Conservation (phyloP, 2,797 vertebrate species). For the Molossus alvarezi region DNA sequence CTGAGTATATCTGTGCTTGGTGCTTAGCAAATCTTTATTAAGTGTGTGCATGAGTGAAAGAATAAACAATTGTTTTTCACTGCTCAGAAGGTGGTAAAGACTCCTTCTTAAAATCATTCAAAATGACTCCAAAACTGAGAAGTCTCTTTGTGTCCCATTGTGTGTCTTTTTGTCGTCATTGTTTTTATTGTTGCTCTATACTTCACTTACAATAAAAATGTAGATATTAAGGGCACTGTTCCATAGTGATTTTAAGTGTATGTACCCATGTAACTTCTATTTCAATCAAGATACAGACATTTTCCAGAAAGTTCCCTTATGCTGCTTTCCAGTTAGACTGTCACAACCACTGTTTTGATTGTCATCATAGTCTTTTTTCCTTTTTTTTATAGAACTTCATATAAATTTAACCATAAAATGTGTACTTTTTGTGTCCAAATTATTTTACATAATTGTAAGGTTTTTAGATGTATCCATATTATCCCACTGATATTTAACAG, state of each 20-base stretch:
- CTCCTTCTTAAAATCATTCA: conserved; percentile 28
- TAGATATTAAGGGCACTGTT: not conserved
- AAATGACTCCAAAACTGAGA: not conserved
- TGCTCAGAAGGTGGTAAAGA: not conserved
- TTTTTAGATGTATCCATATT: not conserved
- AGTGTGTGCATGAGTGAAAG: not conserved
- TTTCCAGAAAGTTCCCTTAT: not conserved
- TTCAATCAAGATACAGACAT: not conserved
- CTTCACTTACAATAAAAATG: conserved; percentile 28
- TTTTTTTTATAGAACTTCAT: not conserved
- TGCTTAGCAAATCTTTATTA: conserved; percentile 43
- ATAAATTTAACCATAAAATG: not conserved
- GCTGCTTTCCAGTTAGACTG: not conserved
- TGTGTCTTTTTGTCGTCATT: not conserved
- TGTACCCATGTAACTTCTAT: not conserved
- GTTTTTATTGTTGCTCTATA: not conserved
- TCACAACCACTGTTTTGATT: not conserved
- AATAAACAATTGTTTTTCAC: not conserved
- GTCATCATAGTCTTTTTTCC: not conserved
- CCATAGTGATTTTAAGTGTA: not conserved
- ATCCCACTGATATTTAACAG: not conserved
- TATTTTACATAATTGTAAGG: not conserved
- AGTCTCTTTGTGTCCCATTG: not conserved
- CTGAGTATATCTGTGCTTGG: conserved; percentile 31
- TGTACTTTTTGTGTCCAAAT: not conserved